phyloP scores from a whole-genome alignment of 2,797 vertebrate species.

The Arnoldichthys spilopterus region DNA sequence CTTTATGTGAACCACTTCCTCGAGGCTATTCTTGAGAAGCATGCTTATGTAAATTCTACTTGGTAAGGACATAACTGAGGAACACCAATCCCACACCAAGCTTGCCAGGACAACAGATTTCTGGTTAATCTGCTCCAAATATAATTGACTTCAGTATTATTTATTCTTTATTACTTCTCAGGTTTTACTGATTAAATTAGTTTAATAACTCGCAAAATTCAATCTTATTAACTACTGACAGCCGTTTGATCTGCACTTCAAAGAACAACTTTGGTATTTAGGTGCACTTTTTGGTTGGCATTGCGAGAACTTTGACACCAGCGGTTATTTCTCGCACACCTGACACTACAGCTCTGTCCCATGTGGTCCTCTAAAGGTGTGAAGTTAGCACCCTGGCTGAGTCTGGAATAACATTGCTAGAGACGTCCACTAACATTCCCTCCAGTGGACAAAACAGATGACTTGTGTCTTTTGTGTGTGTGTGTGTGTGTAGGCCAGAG shows the following conservation, averaged over 20 bases:
- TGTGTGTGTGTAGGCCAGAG: neutral
- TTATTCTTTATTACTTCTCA: neutral
- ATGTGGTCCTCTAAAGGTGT: constrained; percentile 76
- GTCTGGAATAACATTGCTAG: constrained; percentile 73
- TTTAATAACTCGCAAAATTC: neutral
- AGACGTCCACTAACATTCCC: constrained; percentile 28
- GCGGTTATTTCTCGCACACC: constrained; percentile 69
- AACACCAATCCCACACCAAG: neutral
- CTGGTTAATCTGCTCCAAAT: neutral
- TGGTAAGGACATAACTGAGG: neutral
- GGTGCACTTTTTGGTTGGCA: constrained; percentile 62
- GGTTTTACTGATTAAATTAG: constrained; percentile 19
- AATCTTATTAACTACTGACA: constrained; percentile 23
- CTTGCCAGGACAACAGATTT: neutral
- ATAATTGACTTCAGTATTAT: neutral
- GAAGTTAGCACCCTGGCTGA: constrained; percentile 72
- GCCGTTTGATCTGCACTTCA: constrained; percentile 71
- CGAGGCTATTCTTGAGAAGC: neutral
- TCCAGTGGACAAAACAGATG: constrained; percentile 16
- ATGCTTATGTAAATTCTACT: neutral
- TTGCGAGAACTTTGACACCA: constrained; percentile 78
- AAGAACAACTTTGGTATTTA: constrained; percentile 63
- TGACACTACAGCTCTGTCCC: constrained; percentile 66
- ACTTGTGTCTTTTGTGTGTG: neutral
- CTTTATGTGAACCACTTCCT: neutral